Evolutionary conservation across 2,797 vertebrate genomes (phyloP).

Genomic region (Gobio occitaniae): DNA sequence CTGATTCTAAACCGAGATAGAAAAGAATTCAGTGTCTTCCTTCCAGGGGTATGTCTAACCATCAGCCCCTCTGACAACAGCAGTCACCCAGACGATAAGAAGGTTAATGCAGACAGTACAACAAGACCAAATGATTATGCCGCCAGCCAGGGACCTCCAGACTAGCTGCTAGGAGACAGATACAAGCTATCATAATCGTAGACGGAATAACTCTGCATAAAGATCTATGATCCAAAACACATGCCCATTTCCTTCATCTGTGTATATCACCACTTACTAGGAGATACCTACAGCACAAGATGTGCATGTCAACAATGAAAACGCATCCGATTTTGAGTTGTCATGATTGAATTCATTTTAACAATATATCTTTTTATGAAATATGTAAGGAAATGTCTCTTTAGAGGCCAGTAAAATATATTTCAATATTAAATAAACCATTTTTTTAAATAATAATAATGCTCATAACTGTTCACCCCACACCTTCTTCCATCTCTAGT

Average conservation of each 20-base stretch:
- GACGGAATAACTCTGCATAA: conserved; percentile 19
- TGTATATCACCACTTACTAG: conserved; percentile 5
- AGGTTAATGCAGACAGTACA: conserved; percentile 71
- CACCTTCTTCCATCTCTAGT: conserved; percentile 51
- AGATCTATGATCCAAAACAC: conserved; percentile 6
- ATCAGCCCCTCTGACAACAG: conserved; percentile 65
- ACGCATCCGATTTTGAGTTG: not conserved
- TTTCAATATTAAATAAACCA: not conserved
- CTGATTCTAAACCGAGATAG: conserved; percentile 69
- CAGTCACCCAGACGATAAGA: conserved; percentile 65
- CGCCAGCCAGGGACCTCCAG: conserved; percentile 56
- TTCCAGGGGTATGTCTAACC: conserved; percentile 63
- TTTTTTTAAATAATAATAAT: not conserved
- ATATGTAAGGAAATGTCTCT: not conserved
- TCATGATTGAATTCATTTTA: not conserved
- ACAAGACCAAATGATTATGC: conserved; percentile 68
- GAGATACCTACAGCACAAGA: not conserved
- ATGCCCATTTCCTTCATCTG: conserved; percentile 14
- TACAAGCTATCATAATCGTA: conserved; percentile 46
- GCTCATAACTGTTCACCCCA: conserved; percentile 23
- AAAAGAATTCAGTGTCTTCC: conserved; percentile 62
- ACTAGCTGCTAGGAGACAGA: conserved; percentile 63
- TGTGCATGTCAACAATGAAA: not conserved
- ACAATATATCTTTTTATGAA: not conserved
- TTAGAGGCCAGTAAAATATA: not conserved